phyloP scores from a whole-genome alignment of 1,140 invertebrate species.

The Lordiphosa collinella region DNA sequence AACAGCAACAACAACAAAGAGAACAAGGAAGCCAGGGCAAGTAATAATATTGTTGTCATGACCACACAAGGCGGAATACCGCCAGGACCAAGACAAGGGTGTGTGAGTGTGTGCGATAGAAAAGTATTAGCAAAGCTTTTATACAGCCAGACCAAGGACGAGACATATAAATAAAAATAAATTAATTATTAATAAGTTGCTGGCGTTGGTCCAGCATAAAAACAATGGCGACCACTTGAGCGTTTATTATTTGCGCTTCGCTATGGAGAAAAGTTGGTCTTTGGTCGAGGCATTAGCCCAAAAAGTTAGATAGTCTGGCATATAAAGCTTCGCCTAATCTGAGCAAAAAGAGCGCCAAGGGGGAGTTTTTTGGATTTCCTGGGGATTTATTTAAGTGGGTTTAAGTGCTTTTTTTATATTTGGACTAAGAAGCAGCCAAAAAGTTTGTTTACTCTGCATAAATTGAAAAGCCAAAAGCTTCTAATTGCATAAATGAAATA shows the following conservation, averaged over 20 bases:
- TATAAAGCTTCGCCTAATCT: too few relatives aligned
- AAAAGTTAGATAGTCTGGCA: slow-evolving; percentile 25
- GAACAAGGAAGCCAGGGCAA: slow-evolving; percentile 13
- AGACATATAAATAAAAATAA: slow-evolving; percentile 34
- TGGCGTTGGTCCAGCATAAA: too few relatives aligned
- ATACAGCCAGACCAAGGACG: slow-evolving; percentile 9
- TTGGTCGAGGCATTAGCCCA: slow-evolving; percentile 40
- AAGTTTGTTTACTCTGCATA: slow-evolving; percentile 37
- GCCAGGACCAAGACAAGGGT: slow-evolving; percentile 9
- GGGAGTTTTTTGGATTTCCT: slow-evolving; percentile 2
- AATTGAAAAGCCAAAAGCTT: slow-evolving; percentile 43
- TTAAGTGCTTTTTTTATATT: slow-evolving; percentile 36
- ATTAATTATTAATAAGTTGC: slow-evolving; percentile 63
- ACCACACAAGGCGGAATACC: slow-evolving; percentile 13
- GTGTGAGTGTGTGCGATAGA: slow-evolving; percentile 16
- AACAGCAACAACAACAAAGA: slow-evolving; percentile 9
- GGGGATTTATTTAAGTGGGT: slow-evolving; percentile 51
- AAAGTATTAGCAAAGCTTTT: slow-evolving; percentile 33
- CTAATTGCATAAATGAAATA: slow-evolving; percentile 33
- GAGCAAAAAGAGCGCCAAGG: neutral
- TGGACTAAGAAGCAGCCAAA: slow-evolving; percentile 22
- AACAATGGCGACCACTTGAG: neutral
- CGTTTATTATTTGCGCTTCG: slow-evolving; percentile 5
- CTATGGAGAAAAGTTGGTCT: too few relatives aligned
- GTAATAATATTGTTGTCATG: slow-evolving; percentile 44